Conservation (phyloP, 1,140 invertebrate species). For the Acromyrmex heyeri region DNA sequence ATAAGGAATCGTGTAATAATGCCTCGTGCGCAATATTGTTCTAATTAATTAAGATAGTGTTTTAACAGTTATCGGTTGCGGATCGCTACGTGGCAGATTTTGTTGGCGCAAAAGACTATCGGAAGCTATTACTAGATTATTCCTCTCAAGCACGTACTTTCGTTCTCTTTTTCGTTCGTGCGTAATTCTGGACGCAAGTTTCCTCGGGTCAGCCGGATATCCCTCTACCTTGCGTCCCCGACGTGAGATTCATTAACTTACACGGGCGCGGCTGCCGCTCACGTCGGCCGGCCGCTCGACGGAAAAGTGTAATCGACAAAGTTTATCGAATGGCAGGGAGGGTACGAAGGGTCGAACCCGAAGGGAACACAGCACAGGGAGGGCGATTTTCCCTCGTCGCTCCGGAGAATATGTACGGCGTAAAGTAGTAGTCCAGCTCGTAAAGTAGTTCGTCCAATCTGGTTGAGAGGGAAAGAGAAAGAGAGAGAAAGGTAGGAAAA, state of each 20-base stretch:
- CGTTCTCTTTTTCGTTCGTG: conserved; percentile 45
- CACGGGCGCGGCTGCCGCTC: conserved; percentile 70
- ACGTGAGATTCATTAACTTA: conserved; percentile 81
- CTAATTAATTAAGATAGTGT: conserved; percentile 40
- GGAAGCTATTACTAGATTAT: conserved; percentile 65
- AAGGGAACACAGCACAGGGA: conserved; percentile 66
- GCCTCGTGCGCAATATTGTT: not conserved
- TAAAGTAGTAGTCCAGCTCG: conserved; percentile 72
- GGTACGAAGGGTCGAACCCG: conserved; percentile 71
- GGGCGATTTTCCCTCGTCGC: conserved; percentile 75
- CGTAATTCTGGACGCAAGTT: conserved; percentile 65
- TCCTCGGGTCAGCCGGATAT: conserved; percentile 66
- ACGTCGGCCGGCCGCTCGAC: conserved; percentile 66
- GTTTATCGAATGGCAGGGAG: conserved; percentile 82
- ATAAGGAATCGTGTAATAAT: not conserved
- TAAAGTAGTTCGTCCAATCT: conserved; percentile 67
- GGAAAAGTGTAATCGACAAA: conserved; percentile 84
- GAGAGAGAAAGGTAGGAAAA: not conserved
- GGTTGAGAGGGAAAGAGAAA: conserved; percentile 30
- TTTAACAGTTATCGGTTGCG: conserved; percentile 33
- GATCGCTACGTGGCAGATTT: conserved; percentile 41
- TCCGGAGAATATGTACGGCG: conserved; percentile 71
- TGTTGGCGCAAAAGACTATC: conserved; percentile 42
- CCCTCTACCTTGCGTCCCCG: conserved; percentile 64
- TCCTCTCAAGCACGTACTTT: conserved; percentile 52